Conservation (phyloP, 2,888 invertebrate species). For the Drosophila austrosaltans region DNA sequence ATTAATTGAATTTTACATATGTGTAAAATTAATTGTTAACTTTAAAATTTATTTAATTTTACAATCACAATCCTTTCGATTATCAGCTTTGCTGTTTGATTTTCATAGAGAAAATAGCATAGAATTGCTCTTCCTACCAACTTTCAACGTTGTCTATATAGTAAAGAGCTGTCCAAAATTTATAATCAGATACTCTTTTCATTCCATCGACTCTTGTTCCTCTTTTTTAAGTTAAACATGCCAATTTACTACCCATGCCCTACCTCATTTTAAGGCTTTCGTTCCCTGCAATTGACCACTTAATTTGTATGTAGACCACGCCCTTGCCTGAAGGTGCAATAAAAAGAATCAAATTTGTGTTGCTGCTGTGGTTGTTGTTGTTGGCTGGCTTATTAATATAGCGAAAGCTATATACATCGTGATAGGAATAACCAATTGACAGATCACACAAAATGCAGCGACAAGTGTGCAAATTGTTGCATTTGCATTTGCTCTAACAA, state of each 20-base stretch:
- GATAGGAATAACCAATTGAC: constrained; percentile 51
- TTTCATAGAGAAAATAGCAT: no score
- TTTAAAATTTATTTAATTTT: no score
- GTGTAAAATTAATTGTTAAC: no score
- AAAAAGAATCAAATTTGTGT: constrained; percentile 53
- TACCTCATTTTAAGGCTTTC: neutral
- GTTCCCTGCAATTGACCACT: constrained; percentile 5
- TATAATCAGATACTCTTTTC: no score
- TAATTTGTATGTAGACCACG: constrained; percentile 46
- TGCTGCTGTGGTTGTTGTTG: constrained; percentile 39
- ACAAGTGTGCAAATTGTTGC: constrained; percentile 48
- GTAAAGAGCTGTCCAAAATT: no score
- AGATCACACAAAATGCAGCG: constrained; percentile 38
- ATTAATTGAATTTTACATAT: no score
- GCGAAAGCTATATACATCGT: constrained; percentile 69
- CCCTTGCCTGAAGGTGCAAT: constrained; percentile 51
- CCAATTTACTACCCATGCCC: neutral
- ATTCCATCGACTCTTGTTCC: neutral
- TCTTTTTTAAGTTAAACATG: neutral
- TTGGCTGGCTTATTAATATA: constrained; percentile 38
- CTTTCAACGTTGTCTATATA: no score
- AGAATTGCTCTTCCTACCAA: no score
- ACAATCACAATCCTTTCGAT: no score
- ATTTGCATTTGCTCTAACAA: constrained; percentile 38
- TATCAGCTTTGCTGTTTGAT: no score